Evolutionary conservation across 2,888 invertebrate genomes (phyloP).

Genomic region (Cephus sareptanus): DNA sequence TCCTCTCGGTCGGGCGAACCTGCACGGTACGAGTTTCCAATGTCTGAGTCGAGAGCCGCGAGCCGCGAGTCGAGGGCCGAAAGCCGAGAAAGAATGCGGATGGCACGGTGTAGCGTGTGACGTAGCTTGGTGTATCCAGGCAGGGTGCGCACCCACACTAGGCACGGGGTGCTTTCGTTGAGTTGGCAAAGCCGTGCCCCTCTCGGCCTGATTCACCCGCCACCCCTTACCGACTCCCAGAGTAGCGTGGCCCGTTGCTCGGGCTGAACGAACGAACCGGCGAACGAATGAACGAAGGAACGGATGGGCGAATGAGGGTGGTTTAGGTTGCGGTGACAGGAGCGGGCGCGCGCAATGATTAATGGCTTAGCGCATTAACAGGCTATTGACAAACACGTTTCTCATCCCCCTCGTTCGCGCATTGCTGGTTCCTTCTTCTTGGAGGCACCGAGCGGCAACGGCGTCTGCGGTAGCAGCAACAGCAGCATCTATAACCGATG

Average conservation of each 20-base stretch:
- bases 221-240: constrained; percentile 10
- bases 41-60: too few relatives aligned
- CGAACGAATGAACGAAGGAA: constrained; percentile 10
- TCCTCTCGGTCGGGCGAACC: neutral
- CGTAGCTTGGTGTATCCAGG: too few relatives aligned
- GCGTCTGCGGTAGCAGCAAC: neutral
- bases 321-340: constrained; percentile 58
- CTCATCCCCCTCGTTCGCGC: constrained; percentile 39
- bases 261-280: constrained; percentile 19
- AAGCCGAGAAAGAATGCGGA: constrained; percentile 1
- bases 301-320: constrained; percentile 31
- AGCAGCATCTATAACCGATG: constrained; percentile 35
- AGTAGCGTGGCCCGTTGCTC: constrained; percentile 21
- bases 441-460: constrained; percentile 9
- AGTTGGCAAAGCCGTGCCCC: constrained; percentile 32
- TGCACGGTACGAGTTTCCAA: too few relatives aligned
- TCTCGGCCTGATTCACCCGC: constrained; percentile 16
- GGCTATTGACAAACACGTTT: constrained; percentile 66
- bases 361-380: constrained; percentile 68
- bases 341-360: constrained; percentile 63
- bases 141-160: too few relatives aligned
- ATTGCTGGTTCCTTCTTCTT: constrained; percentile 14
- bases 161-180: constrained; percentile 31
- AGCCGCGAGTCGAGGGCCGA: neutral
- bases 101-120: neutral